These are phyloP conservation scores for Prionailurus viverrinus DNA, from an alignment of 2,113 vertebrate genomes.

Conservation along the genomic window DNA sequence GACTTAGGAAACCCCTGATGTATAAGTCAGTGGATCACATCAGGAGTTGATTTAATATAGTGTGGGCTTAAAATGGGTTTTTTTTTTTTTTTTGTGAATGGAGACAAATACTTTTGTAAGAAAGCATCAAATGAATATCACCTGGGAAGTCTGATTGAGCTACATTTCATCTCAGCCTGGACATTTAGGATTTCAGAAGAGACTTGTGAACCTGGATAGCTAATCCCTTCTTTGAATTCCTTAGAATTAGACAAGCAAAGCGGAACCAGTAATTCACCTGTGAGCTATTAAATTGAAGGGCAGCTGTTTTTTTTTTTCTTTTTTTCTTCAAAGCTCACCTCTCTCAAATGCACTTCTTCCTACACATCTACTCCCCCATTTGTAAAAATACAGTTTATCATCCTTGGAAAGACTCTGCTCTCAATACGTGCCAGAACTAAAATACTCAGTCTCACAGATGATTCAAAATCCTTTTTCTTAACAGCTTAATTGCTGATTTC, in stretches of 20 bases:
- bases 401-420: not conserved
- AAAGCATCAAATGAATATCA: not conserved
- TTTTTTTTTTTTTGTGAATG: not conserved
- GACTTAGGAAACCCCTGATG: not conserved
- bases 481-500: conserved; percentile 28
- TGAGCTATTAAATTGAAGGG: conserved; percentile 35
- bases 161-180: not conserved
- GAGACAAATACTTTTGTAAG: conserved; percentile 36
- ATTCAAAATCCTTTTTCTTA: conserved; percentile 27
- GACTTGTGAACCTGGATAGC: not conserved
- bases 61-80: not conserved
- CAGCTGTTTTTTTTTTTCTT: not conserved
- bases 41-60: conserved; percentile 25
- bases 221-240: conserved; percentile 42
- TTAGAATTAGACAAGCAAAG: not conserved
- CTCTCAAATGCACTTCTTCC: not conserved
- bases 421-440: not conserved
- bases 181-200: not conserved
- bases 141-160: not conserved
- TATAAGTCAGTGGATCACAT: not conserved
- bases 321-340: not conserved
- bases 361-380: not conserved
- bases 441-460: not conserved
- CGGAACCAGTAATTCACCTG: not conserved
- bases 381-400: conserved; percentile 22